These are phyloP conservation scores for Malaclemys terrapin DNA, from an alignment of 2,113 vertebrate genomes.

Conservation along the genomic window DNA sequence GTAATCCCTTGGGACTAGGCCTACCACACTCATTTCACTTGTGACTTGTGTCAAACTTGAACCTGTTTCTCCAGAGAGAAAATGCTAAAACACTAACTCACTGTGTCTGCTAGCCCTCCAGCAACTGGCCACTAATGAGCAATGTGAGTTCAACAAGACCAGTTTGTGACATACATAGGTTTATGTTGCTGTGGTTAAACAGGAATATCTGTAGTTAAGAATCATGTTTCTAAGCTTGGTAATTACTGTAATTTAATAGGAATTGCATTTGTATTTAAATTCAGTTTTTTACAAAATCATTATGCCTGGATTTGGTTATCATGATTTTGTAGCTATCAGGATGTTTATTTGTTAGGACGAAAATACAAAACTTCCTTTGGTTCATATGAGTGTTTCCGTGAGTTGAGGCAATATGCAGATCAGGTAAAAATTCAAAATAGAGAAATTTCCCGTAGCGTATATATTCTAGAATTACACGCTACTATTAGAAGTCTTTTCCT, in stretches of 20 bases:
- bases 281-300: not conserved
- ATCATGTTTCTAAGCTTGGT: not conserved
- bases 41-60: slow-evolving; percentile 56
- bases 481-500: not conserved
- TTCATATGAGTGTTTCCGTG: not conserved
- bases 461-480: not conserved
- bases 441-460: not conserved
- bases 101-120: not conserved
- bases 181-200: not conserved
- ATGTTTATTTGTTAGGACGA: not conserved
- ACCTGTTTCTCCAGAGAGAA: slow-evolving; percentile 32
- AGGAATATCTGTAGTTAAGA: not conserved
- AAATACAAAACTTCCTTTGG: not conserved
- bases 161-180: not conserved
- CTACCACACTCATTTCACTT: slow-evolving; percentile 62
- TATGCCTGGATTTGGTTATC: not conserved
- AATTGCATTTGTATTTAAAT: not conserved
- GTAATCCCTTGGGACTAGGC: slow-evolving; percentile 19
- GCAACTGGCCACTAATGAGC: not conserved
- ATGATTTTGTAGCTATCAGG: not conserved
- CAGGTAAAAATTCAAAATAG: not conserved
- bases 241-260: not conserved
- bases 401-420: not conserved
- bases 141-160: slow-evolving; percentile 14
- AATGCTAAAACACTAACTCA: slow-evolving; percentile 4